Conservation (phyloP, 1,140 invertebrate species). For the Heliothis virescens region DNA sequence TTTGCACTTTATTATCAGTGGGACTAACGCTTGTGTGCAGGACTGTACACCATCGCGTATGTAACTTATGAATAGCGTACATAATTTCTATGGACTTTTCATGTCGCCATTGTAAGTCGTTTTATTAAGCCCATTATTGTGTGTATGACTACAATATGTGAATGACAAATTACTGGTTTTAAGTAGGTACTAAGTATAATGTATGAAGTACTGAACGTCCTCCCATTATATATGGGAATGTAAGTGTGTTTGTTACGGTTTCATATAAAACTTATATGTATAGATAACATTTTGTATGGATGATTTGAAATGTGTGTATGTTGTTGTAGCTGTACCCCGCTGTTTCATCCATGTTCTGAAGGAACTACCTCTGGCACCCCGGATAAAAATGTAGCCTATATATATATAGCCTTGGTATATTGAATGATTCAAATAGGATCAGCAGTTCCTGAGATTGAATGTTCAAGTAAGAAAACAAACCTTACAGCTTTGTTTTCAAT, state of each 20-base stretch:
- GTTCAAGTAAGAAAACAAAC: too few relatives aligned
- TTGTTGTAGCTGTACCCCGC: too few relatives aligned
- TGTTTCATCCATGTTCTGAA: too few relatives aligned
- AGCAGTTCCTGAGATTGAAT: too few relatives aligned
- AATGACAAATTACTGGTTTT: slow-evolving; percentile 12
- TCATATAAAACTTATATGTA: neutral
- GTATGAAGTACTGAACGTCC: neutral
- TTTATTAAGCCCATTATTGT: slow-evolving; percentile 29
- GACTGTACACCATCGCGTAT: slow-evolving; percentile 2
- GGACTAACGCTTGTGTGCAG: neutral
- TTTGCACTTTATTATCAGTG: neutral
- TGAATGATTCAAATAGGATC: too few relatives aligned
- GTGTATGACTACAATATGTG: neutral
- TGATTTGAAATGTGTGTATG: too few relatives aligned
- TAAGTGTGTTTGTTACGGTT: neutral
- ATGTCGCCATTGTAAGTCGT: slow-evolving; percentile 9
- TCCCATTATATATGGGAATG: too few relatives aligned
- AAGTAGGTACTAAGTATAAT: neutral
- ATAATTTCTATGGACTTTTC: slow-evolving; percentile 47
- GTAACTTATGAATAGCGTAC: slow-evolving; percentile 36
- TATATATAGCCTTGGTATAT: too few relatives aligned
- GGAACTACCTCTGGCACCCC: too few relatives aligned
- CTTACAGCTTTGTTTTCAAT: too few relatives aligned
- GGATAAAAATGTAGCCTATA: too few relatives aligned
- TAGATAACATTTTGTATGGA: neutral